A percentile compares a stretch with the other conserved stretches of the same genome.
Conservation (phyloP, 1,140 invertebrate genomes). For the Aphis gossypii region DNA sequence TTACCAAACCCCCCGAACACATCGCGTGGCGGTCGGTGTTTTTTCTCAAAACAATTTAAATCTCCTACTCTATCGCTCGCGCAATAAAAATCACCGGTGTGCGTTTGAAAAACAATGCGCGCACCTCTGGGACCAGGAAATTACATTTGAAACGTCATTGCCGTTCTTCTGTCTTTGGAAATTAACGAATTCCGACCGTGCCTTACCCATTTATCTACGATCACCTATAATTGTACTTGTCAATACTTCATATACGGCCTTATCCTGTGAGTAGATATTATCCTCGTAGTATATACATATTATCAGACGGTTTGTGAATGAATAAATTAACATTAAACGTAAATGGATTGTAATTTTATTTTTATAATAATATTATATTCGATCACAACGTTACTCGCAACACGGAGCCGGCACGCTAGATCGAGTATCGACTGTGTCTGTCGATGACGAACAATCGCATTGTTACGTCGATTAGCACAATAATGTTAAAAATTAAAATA, state of each 20-base stretch:
- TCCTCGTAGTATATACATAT: background rate
- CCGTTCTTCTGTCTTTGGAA: background rate
- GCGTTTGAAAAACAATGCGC: constrained; percentile 46
- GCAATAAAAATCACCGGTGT: background rate
- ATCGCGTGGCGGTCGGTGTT: background rate
- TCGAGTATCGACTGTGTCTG: background rate
- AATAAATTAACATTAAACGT: background rate
- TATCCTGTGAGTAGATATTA: background rate
- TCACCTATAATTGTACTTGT: background rate
- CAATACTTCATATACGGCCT: background rate
- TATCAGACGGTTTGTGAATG: background rate
- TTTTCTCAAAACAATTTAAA: background rate
- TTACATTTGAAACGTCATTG: constrained; percentile 8
- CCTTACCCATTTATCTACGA: background rate
- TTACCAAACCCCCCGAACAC: background rate
- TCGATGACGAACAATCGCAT: background rate
- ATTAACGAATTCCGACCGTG: background rate
- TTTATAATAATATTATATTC: background rate
- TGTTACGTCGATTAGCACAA: background rate
- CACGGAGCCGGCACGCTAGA: background rate
- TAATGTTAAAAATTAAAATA: background rate
- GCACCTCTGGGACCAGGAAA: constrained; percentile 35
- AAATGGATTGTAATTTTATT: background rate
- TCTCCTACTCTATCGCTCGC: background rate
- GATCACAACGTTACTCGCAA: background rate